These are phyloP conservation scores for Sturnus vulgaris DNA, from an alignment of 2,113 vertebrate species.

Conservation along the genomic window DNA sequence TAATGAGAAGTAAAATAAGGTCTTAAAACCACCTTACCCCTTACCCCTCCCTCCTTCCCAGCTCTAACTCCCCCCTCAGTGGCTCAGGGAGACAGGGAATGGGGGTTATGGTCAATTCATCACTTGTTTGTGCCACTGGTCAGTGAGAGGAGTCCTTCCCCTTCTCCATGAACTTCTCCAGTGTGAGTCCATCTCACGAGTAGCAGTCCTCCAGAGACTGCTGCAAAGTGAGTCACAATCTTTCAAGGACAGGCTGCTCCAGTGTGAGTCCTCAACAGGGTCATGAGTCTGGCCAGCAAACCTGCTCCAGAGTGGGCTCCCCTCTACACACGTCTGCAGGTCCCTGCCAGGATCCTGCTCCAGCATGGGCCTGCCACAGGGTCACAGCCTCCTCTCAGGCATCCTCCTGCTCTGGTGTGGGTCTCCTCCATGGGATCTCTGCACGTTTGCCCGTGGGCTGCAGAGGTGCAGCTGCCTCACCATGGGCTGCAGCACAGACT, in stretches of 20 bases:
- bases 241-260: not conserved
- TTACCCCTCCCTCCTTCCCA: not conserved
- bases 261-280: accelerated
- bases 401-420: not conserved
- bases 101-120: not conserved
- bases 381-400: not conserved
- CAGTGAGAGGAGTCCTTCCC: not conserved
- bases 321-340: not conserved
- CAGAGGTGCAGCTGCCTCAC: not conserved
- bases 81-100: not conserved
- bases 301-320: not conserved
- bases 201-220: not conserved
- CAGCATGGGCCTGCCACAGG: not conserved
- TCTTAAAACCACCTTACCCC: not conserved
- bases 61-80: not conserved
- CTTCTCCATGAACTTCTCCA: not conserved
- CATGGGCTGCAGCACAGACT: not conserved
- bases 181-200: accelerated
- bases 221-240: not conserved
- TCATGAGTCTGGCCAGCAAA: accelerated
- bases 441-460: no score
- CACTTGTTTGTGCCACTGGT: accelerated
- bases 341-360: not conserved
- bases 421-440: not conserved
- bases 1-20: not conserved